A percentile compares a stretch with the other conserved stretches of the same genome.
phyloP scores from a whole-genome alignment of 2,113 vertebrate genomes.

The Neodon shergylaensis region DNA sequence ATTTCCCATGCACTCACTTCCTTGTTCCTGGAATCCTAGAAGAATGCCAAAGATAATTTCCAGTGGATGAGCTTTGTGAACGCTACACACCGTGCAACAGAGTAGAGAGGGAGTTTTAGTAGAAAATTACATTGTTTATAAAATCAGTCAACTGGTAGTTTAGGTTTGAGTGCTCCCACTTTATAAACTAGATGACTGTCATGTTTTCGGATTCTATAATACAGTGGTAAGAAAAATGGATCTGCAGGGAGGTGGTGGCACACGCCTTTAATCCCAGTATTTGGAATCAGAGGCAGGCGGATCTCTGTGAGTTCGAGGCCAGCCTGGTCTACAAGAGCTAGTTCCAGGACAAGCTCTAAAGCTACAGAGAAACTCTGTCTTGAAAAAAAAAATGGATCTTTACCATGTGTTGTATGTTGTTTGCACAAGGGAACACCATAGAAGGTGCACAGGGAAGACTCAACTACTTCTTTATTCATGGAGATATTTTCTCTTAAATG shows the following conservation, averaged over 20 bases:
- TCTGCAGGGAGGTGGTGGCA: too few species aligned
- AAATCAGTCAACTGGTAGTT: too few species aligned
- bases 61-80: background rate
- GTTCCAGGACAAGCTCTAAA: too few species aligned
- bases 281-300: too few species aligned
- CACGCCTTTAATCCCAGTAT: too few species aligned
- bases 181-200: background rate
- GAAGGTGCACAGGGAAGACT: background rate
- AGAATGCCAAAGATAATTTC: background rate
- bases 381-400: background rate
- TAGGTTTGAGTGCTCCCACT: background rate
- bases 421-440: background rate
- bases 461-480: background rate
- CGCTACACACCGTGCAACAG: background rate
- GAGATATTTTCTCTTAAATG: constrained; percentile 17
- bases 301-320: too few species aligned
- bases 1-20: background rate
- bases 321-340: too few species aligned
- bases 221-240: background rate
- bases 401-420: background rate
- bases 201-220: background rate
- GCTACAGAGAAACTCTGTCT: too few species aligned
- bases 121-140: background rate
- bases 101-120: background rate
- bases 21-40: background rate